These are phyloP conservation scores for Ctenoplectra terminalis DNA, from an alignment of 1,140 invertebrate genomes.

Conservation along the genomic window DNA sequence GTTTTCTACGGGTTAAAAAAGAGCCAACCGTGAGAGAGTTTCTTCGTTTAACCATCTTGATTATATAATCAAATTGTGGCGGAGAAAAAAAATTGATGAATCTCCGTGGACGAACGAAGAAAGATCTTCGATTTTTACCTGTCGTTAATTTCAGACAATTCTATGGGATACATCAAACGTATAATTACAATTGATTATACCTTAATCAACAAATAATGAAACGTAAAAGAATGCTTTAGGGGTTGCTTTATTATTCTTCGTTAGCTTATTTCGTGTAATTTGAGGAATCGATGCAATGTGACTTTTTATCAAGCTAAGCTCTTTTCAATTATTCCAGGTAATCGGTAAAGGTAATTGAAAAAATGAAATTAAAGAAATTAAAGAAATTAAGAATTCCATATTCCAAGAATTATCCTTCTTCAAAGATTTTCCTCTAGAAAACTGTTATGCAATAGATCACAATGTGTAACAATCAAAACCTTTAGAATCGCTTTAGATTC, in stretches of 20 bases:
- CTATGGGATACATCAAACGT: background rate
- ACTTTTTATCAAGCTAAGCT: too few species aligned
- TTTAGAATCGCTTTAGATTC: background rate
- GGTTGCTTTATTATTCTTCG: too few species aligned
- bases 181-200: background rate
- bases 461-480: background rate
- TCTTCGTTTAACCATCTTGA: background rate
- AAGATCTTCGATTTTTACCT: background rate
- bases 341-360: too few species aligned
- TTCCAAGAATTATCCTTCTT: too few species aligned
- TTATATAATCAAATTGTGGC: background rate
- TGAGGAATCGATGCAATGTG: too few species aligned
- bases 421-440: background rate
- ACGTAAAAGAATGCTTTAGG: too few species aligned
- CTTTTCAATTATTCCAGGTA: too few species aligned
- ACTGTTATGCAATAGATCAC: background rate
- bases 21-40: conserved; percentile 7
- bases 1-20: conserved; percentile 29
- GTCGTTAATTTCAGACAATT: background rate
- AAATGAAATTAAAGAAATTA: too few species aligned
- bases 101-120: background rate
- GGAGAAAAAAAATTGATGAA: background rate
- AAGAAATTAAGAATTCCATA: too few species aligned
- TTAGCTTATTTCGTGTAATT: too few species aligned
- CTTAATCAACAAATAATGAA: too few species aligned